Conservation (phyloP, 2,113 vertebrate species). For the Charina bottae region DNA sequence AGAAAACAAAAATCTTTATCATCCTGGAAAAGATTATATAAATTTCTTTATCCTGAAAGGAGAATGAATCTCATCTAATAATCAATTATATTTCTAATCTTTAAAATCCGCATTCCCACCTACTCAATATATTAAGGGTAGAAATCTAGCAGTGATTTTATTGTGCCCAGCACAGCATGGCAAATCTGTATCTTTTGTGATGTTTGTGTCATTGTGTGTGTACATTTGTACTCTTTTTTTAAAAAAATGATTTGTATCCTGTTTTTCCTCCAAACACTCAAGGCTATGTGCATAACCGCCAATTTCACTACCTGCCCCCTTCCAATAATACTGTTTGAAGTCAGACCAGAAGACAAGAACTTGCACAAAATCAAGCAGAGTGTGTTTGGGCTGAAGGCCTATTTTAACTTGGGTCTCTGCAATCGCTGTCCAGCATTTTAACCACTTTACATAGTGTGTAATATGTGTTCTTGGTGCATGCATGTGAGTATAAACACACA, state of each 20-base stretch:
- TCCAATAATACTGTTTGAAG: too few relatives aligned
- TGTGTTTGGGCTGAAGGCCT: background rate
- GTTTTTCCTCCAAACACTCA: background rate
- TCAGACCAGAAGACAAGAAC: background rate
- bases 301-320: too few relatives aligned
- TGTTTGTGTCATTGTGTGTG: background rate
- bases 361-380: background rate
- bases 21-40: constrained; percentile 50
- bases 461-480: background rate
- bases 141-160: background rate
- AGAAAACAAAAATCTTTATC: constrained; percentile 57
- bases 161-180: constrained; percentile 18
- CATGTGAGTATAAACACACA: background rate
- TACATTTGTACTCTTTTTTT: background rate
- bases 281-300: too few relatives aligned
- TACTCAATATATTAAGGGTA: background rate
- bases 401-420: background rate
- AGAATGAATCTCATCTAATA: background rate
- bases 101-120: background rate
- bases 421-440: background rate
- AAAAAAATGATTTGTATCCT: background rate
- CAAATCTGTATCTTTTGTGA: background rate
- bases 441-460: background rate
- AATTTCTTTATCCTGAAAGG: constrained; percentile 49
- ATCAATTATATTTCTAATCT: constrained; percentile 31